Evolutionary conservation across 2,888 invertebrate genomes (phyloP), one percentile per base, ranked within the genome.

Genomic region (Biston betularia): DNA sequence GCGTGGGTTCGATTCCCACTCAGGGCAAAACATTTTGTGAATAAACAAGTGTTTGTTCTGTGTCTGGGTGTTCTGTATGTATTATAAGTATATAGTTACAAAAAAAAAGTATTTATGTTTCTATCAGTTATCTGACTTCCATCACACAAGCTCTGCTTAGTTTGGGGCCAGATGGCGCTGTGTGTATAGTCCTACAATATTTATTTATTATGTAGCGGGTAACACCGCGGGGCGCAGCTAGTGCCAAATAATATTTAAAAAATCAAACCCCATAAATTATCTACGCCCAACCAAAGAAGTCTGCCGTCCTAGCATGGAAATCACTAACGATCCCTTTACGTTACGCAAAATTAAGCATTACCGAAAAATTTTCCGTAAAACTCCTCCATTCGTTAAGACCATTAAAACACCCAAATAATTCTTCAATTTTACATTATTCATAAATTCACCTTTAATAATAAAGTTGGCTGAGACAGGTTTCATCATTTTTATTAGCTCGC

Each of bases 351-450:
- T 73, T 64, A 73, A 59, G 57, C 60, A 70, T 71, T 65, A 68
- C 46, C 64, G 48, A 69, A 63, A 45, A 70, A 70, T 68, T 69
- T 57, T 57, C 52, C 56, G 54, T 62, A 24, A 62, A 44, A 53
- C 42, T 52, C 46, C 69, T 49, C 38, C 54, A 62, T 63, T 68
- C 74, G 68, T 73, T 58, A 49, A 58, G 49, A 49, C 35, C 42
- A 50, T 58, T 74, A 71, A 70, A 65, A 66, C 65, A 62, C 63
- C 55, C 57, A 71, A 76, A 73, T 72, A 68, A 73, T 69, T 66
- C 69, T 54, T 65, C 60, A 69, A 63, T 69, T 65, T 66, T 76
- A 70, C 65, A 76, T 76, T 74, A 76, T 76, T 76, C 76, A 75
- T 76, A 72, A 74, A 70, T 61, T 58, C 49, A 69, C 63, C 62